Percentiles rank a stretch among this genome's conserved stretches.
Evolutionary conservation across 2,888 invertebrate species (phyloP).

Genomic region (Tenthredo livida): DNA sequence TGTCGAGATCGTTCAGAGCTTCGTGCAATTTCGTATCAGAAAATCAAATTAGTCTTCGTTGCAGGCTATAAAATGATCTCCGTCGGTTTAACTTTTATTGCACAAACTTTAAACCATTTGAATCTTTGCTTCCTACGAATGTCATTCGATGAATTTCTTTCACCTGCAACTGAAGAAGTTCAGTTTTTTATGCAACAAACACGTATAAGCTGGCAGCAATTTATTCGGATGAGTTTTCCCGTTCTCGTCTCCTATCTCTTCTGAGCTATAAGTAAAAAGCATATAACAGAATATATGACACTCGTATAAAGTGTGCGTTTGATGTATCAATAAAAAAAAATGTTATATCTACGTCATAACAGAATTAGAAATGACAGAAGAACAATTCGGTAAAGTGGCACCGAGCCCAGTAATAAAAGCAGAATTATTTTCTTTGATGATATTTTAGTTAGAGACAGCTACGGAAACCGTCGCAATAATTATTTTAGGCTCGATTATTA

Average conservation of each 20-base stretch:
- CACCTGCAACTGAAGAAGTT: neutral
- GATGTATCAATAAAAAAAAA: neutral
- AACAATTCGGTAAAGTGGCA: neutral
- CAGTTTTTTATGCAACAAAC: neutral
- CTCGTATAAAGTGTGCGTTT: neutral
- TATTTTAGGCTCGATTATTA: neutral
- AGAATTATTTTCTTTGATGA: constrained; percentile 25
- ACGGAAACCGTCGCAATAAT: neutral
- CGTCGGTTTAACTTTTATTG: constrained; percentile 73
- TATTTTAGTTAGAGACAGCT: neutral
- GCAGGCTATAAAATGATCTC: constrained; percentile 75
- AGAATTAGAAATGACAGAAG: neutral
- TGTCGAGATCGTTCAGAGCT: constrained; percentile 59
- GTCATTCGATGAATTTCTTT: neutral
- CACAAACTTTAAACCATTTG: constrained; percentile 59
- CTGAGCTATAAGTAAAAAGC: neutral
- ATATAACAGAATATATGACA: neutral
- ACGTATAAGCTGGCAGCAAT: neutral
- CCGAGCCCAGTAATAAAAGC: constrained; percentile 20
- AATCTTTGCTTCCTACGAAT: neutral
- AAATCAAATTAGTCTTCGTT: constrained; percentile 67
- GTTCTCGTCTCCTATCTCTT: neutral
- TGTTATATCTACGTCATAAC: neutral
- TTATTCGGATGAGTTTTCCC: neutral
- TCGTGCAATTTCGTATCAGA: constrained; percentile 68